A percentile compares a stretch with the other conserved stretches of the same genome.
Evolutionary conservation across 2,888 invertebrate genomes (phyloP).

Genomic region (Clivina fossor): DNA sequence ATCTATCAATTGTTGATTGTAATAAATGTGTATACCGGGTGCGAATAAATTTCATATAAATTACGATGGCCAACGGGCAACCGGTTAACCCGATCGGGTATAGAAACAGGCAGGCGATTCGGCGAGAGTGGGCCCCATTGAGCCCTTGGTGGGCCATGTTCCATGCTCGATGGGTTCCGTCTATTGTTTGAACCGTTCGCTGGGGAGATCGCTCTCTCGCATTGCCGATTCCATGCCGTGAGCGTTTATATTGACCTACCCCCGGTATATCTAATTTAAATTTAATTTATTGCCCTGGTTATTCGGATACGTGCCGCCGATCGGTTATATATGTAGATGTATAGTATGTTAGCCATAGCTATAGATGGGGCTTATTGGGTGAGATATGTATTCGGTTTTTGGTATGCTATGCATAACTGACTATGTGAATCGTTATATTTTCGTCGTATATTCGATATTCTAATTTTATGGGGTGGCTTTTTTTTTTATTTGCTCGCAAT

Average conservation of each 20-base stretch:
- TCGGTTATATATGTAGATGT: background rate
- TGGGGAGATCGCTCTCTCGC: background rate
- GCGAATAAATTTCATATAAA: conserved; percentile 30
- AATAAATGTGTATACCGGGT: conserved; percentile 24
- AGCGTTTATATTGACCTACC: conserved; percentile 30
- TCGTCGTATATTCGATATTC: too few relatives aligned
- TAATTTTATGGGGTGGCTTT: too few relatives aligned
- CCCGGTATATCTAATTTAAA: conserved; percentile 33
- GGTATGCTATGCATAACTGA: too few relatives aligned
- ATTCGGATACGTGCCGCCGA: conserved; percentile 23
- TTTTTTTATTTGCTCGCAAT: too few relatives aligned
- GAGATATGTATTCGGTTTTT: too few relatives aligned
- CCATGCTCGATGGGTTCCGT: conserved; percentile 8
- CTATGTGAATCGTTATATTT: too few relatives aligned
- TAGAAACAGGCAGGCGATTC: conserved; percentile 2
- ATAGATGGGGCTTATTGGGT: too few relatives aligned
- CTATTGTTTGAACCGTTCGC: too few relatives aligned
- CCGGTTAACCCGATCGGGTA: conserved; percentile 6
- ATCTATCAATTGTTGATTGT: conserved; percentile 32
- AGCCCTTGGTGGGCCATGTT: conserved; percentile 5
- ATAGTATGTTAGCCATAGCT: background rate
- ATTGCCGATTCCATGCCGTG: too few relatives aligned
- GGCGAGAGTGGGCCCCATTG: conserved; percentile 10
- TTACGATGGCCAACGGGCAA: conserved; percentile 10
- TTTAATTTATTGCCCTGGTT: conserved; percentile 31